Base-by-base conservation (phyloP, 2,888 invertebrate species). In the Villa cingulata region DNA sequence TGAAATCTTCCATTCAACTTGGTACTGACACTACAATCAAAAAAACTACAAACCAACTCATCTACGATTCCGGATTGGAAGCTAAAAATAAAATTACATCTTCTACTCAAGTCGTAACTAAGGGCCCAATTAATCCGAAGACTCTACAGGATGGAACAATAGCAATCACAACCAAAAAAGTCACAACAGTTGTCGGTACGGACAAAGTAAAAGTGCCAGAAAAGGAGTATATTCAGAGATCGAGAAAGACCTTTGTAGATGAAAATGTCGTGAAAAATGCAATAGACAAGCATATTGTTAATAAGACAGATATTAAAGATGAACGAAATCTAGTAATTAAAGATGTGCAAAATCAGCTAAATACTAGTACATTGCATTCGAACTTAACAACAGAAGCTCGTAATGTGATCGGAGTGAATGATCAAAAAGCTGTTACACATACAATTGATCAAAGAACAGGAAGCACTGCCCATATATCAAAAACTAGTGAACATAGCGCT, bases 1-100 rank as follows among this genome's bases (percentile, higher is more conserved):
- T 78, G 65, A 80, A 82, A 64, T 83, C 84, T 0, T 79, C 79
- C 49, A 75, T 83, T 46, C 72, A 70, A 10, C 60, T 81, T 18
- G 80, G 81, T 2, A 73, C 72, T 55, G 79, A 80, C 52, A 70
- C 61, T 1, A 60, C 70, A 1, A 63, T 66, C 14, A 72, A 74
- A 64, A 72, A 71, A 55, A 76, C 76, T 6, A 76, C 78, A 1
- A 75, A 76, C 60, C 76, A 79, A 61, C 68, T 72, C 49, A 78
- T 76, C 57, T 78, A 74, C 6, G 73, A 72, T 51, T 70, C 72
- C 1, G 72, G 73, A 0, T 66, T 71, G 37, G 71, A 68, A 18
- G 69, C 65, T 16, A 68, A 64, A 41, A 66, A 64, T 41, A 58
- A 61, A 36, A 60, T 62, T 43, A 59, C 64, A 14, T 59, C 66